A percentile compares a stretch with the other conserved stretches of the same genome.
Conservation (phyloP, 2,888 invertebrate genomes). For the Phasia obesa region DNA sequence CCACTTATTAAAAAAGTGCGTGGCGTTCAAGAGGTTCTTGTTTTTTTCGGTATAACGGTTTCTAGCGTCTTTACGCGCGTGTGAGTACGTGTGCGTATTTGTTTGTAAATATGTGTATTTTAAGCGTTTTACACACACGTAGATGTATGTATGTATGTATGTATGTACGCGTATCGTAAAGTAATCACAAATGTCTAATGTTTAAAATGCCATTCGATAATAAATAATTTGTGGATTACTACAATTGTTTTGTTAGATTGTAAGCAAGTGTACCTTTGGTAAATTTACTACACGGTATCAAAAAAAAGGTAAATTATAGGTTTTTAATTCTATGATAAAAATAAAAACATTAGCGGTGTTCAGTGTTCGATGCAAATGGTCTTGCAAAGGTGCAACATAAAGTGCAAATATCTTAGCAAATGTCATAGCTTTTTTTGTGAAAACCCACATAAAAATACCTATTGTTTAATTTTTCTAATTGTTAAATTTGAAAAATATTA, state of each 20-base stretch:
- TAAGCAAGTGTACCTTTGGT: neutral
- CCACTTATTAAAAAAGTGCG: neutral
- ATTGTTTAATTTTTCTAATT: no score
- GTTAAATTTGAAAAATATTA: no score
- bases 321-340: neutral
- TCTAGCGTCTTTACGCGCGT: constrained; percentile 27
- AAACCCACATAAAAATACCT: no score
- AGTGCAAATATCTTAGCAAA: no score
- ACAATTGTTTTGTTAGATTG: neutral
- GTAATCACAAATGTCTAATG: neutral
- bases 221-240: neutral
- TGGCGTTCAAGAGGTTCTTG: constrained; percentile 9
- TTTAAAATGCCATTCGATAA: neutral
- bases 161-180: neutral
- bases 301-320: neutral
- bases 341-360: no score
- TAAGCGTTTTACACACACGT: neutral
- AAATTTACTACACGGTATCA: neutral
- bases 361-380: no score
- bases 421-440: no score
- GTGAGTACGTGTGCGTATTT: constrained; percentile 32
- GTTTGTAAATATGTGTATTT: neutral
- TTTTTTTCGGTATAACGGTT: constrained; percentile 59
- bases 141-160: neutral
- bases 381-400: no score